Evolutionary conservation across 2,797 vertebrate genomes (phyloP).

Genomic region (Sarcoramphus papa): DNA sequence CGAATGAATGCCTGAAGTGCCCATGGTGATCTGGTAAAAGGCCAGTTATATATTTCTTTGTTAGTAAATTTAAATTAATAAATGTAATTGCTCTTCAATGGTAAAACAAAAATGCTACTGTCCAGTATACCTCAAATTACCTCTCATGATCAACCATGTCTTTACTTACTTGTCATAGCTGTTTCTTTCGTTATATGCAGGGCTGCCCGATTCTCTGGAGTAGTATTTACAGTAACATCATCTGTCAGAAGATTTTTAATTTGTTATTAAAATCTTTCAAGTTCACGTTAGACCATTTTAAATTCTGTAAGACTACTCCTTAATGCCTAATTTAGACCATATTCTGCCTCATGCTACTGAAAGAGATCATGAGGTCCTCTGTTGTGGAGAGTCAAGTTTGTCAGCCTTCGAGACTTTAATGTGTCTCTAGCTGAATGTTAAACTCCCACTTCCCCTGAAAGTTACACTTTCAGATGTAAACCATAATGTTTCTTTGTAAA

Average conservation of each 20-base stretch:
- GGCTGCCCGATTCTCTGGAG: not conserved
- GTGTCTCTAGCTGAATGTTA: not conserved
- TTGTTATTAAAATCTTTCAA: not conserved
- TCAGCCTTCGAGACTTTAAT: not conserved
- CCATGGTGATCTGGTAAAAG: not conserved
- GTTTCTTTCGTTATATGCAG: not conserved
- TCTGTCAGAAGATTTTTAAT: constrained; percentile 15
- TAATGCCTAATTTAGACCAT: not conserved
- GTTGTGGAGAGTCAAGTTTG: not conserved
- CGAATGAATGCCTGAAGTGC: not conserved
- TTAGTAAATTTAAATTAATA: not conserved
- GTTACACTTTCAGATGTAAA: not conserved
- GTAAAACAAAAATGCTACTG: not conserved
- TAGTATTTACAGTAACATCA: not conserved
- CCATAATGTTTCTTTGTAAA: not conserved
- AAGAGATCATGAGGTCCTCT: not conserved
- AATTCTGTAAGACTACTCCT: not conserved
- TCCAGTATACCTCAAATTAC: not conserved
- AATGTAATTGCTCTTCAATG: not conserved
- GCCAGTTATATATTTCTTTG: not conserved
- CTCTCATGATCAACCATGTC: not conserved
- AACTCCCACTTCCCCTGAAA: not conserved
- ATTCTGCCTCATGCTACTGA: not conserved
- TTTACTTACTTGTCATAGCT: constrained; percentile 7
- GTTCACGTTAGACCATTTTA: not conserved